phyloP scores from a whole-genome alignment of 2,797 vertebrate species.

The Pogoniulus pusillus region DNA sequence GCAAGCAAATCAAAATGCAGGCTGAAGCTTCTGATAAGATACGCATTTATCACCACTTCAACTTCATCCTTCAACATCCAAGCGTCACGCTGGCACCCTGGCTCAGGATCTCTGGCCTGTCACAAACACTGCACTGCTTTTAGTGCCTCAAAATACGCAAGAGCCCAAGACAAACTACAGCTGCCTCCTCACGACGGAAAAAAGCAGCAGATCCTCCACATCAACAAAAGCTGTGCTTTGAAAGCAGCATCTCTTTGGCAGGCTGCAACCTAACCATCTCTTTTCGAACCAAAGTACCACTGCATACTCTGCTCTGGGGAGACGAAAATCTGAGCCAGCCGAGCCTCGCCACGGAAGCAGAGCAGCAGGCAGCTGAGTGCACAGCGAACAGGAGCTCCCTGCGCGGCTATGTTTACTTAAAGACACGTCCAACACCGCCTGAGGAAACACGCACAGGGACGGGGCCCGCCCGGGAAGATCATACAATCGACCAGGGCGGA shows the following conservation, averaged over 20 bases:
- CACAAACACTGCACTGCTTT: not conserved
- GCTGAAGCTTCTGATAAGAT: not conserved
- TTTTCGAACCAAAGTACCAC: fast-evolving
- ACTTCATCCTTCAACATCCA: not conserved
- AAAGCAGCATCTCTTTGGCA: not conserved
- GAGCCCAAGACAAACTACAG: not conserved
- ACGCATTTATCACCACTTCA: fast-evolving
- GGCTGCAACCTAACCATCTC: not conserved
- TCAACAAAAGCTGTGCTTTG: not conserved
- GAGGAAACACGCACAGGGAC: too few relatives aligned
- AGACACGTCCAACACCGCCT: not conserved
- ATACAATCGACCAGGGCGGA: too few relatives aligned
- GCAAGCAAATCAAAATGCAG: not conserved
- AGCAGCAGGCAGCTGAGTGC: too few relatives aligned
- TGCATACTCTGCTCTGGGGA: not conserved
- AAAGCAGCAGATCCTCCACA: not conserved
- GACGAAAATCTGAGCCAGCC: not conserved
- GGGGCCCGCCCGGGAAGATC: not conserved
- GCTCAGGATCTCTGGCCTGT: not conserved
- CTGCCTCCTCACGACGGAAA: not conserved
- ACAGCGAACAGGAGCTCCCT: fast-evolving
- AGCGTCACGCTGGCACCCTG: fast-evolving
- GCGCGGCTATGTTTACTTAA: too few relatives aligned
- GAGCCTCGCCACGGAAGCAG: fast-evolving
- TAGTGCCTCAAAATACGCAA: fast-evolving